phyloP scores from a whole-genome alignment of 2,888 invertebrate species.

The Dolomedes plantarius region DNA sequence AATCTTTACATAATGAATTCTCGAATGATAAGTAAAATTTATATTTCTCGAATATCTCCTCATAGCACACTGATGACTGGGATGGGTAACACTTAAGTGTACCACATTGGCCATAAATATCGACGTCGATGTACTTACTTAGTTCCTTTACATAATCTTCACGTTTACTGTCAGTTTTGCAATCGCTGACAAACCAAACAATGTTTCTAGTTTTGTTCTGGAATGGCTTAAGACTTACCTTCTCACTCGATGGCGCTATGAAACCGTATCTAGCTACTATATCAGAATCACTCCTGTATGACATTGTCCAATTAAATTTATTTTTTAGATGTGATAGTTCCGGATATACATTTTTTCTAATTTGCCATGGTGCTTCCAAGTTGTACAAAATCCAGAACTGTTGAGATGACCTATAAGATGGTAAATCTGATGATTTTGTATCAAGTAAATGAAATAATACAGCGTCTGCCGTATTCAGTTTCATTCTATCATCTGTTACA shows the following conservation, averaged over 20 bases:
- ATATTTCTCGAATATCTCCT: slow-evolving; percentile 74
- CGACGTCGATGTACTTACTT: slow-evolving; percentile 61
- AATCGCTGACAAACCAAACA: slow-evolving; percentile 71
- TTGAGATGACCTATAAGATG: slow-evolving; percentile 2
- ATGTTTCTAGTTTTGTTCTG: slow-evolving; percentile 20
- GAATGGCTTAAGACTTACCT: not conserved
- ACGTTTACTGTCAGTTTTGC: slow-evolving; percentile 56
- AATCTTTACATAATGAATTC: slow-evolving; percentile 74
- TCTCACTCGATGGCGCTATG: not conserved
- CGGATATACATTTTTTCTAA: slow-evolving; percentile 11
- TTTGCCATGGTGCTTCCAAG: slow-evolving; percentile 70
- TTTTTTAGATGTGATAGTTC: slow-evolving; percentile 29
- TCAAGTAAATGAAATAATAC: slow-evolving; percentile 72
- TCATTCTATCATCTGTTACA: slow-evolving; percentile 45
- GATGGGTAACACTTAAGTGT: slow-evolving; percentile 61
- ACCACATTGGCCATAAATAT: slow-evolving; percentile 69
- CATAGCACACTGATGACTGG: slow-evolving; percentile 75
- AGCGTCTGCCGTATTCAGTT: slow-evolving; percentile 58
- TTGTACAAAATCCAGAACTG: slow-evolving; percentile 71
- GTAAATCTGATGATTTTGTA: slow-evolving; percentile 46
- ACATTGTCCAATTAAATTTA: slow-evolving; percentile 72
- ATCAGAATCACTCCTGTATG: slow-evolving; percentile 66
- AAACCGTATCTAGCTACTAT: slow-evolving; percentile 63
- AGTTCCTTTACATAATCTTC: slow-evolving; percentile 70
- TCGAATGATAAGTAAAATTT: slow-evolving; percentile 69